Base-by-base conservation (phyloP, 2,797 vertebrate species). In the Rhadinocentrus ornatus region DNA sequence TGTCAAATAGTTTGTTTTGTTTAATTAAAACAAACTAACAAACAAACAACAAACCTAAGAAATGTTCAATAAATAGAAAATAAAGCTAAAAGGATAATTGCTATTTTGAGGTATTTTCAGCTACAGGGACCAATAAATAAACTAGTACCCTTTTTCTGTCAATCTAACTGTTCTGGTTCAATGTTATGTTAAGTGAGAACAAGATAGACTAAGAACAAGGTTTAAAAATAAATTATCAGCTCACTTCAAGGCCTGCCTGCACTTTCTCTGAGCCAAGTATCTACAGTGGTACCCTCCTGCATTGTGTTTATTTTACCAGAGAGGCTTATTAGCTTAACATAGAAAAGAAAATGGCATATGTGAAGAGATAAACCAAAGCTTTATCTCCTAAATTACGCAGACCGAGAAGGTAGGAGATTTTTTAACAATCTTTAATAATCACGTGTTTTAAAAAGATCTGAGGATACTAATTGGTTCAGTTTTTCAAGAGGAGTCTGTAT, bases 281-380 rank as follows among this genome's bases (percentile, higher is more conserved):
- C 24, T 27, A 70, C 58, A 75, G 52, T 63, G 5, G 24, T 56
- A 29, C 53, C 26, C 37, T 57, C 46, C 58, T 61, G 63, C 69
- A 77, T 67, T 74, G 66, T 41, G 48, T 66, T 73, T 64, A 24
- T 71, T 52, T 62, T 46, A 66, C n/a, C 6, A 46, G 29, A 41
- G 11, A 69, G 60, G 24, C 80, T 77, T 62, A 53, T 35, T 67
- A 66, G 44, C 69, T 59, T 53, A 57, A 48, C 39, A 41, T 22
- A 27, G 57, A 77, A 65, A 39, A 79, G 53, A 65, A 34, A 5
- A 11, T 62, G 31, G 50, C 24, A 32, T 65, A 52, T 41, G 44
- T 26, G 20, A 60, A 44, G 77, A 70, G 58, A 50, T 18, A 0
- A 59, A 56, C 11, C 2, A 57, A 11, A 24, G 55, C 18, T 52